phyloP scores from a whole-genome alignment of 2,888 invertebrate species.

The Drosophila kuntzei region DNA sequence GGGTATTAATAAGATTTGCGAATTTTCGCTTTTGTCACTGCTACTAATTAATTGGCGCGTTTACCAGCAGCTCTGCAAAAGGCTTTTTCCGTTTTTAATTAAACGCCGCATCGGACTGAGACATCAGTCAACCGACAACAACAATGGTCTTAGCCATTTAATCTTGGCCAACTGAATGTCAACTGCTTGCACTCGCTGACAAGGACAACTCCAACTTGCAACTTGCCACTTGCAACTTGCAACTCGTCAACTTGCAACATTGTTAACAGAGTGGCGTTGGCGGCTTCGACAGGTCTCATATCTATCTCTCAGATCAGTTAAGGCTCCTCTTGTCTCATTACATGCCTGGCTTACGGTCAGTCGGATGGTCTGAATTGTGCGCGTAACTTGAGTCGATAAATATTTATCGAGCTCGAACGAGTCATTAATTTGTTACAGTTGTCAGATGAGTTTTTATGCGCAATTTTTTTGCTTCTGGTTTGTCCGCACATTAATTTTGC shows the following conservation, averaged over 20 bases:
- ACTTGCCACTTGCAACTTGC: conserved; percentile 11
- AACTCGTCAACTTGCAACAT: conserved; percentile 5
- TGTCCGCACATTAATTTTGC: conserved; percentile 20
- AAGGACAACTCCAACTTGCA: conserved; percentile 31
- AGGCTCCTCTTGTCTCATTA: conserved; percentile 22
- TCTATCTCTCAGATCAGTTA: conserved; percentile 1
- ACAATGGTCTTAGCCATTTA: conserved; percentile 4
- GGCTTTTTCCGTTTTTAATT: conserved; percentile 44
- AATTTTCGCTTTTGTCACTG: conserved; percentile 51
- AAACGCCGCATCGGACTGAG: conserved; percentile 51
- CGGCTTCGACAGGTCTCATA: conserved; percentile 24
- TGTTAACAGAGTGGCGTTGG: conserved; percentile 12
- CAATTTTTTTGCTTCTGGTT: conserved; percentile 27
- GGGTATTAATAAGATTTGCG: conserved; percentile 37
- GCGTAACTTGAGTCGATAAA: conserved; percentile 58
- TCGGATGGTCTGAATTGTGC: conserved; percentile 40
- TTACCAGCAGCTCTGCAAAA: conserved; percentile 33
- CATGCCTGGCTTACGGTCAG: conserved; percentile 18
- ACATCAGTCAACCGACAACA: conserved; percentile 44
- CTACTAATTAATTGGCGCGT: conserved; percentile 71
- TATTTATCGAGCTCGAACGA: conserved; percentile 55
- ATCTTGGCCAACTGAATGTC: conserved; percentile 31
- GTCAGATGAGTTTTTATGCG: conserved; percentile 49
- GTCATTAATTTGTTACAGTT: conserved; percentile 53
- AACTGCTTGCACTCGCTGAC: conserved; percentile 51